Evolutionary conservation across 2,888 invertebrate genomes (phyloP).

Genomic region (Dioctria rufipes): DNA sequence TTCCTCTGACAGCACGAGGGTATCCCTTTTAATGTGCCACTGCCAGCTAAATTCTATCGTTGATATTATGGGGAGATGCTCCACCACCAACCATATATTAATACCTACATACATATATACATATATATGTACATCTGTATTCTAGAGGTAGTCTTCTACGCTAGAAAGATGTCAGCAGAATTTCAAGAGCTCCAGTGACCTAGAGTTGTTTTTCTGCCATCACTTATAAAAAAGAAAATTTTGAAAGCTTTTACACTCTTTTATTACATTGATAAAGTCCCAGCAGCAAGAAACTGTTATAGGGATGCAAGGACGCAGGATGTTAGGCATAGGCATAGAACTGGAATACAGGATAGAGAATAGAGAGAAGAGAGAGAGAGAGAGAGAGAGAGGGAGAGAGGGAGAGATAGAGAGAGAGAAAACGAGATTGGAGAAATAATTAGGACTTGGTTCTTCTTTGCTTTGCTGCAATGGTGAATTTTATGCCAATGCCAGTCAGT

Average conservation of each 20-base stretch:
- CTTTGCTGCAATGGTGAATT: constrained; percentile 51
- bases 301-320: background rate
- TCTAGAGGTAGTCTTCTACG: constrained; percentile 6
- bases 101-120: no score
- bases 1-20: constrained; percentile 51
- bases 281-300: background rate
- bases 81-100: background rate
- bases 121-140: no score
- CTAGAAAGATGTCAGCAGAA: constrained; percentile 46
- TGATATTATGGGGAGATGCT: constrained; percentile 24
- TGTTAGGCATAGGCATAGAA: background rate
- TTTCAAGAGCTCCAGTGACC: constrained; percentile 46
- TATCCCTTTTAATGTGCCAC: constrained; percentile 5
- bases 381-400: no score
- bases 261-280: constrained; percentile 21
- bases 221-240: constrained; percentile 13
- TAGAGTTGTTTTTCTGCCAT: constrained; percentile 51
- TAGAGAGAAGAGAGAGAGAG: no score
- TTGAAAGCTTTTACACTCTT: constrained; percentile 32
- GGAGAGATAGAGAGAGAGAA: background rate
- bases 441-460: constrained; percentile 32
- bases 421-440: constrained; percentile 25
- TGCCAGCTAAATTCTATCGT: constrained; percentile 24
- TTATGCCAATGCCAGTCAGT: constrained; percentile 34
- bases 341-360: no score